Evolutionary conservation across 2,888 invertebrate species (phyloP).

Genomic region (Auanema freiburgensis): DNA sequence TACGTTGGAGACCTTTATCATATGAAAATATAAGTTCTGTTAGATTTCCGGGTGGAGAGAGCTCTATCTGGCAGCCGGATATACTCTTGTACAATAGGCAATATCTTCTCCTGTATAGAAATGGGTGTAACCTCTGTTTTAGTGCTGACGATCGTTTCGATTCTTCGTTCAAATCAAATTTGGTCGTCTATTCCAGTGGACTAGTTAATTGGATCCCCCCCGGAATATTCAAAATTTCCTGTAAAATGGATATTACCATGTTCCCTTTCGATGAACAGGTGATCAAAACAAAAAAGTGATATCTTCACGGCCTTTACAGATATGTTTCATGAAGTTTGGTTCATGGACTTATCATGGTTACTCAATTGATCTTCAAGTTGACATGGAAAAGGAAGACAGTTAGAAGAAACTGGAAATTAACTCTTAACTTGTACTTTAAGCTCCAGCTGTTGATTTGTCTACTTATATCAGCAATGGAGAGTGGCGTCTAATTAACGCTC

Average conservation of each 20-base stretch:
- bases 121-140: constrained; percentile 18
- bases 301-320: constrained; percentile 8
- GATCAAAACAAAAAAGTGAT: constrained; percentile 5
- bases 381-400: constrained; percentile 11
- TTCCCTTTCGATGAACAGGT: constrained; percentile 52
- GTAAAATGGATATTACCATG: constrained; percentile 50
- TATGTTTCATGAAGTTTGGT: constrained; percentile 75
- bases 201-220: constrained; percentile 56
- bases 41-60: constrained; percentile 40
- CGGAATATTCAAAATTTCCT: constrained; percentile 46
- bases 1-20: constrained; percentile 47
- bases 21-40: constrained; percentile 50
- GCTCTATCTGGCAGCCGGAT: constrained; percentile 54
- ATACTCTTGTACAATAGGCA: constrained; percentile 53
- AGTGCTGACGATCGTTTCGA: constrained; percentile 56
- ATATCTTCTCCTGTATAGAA: not conserved
- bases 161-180: constrained; percentile 48
- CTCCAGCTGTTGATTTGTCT: constrained; percentile 44
- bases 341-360: constrained; percentile 96
- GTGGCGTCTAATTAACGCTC: constrained; percentile 50
- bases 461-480: constrained; percentile 54
- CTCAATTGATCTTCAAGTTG: constrained; percentile 77
- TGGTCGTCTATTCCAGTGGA: constrained; percentile 49
- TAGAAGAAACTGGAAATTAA: not conserved
- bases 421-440: constrained; percentile 14